These are phyloP conservation scores for Callosobruchus maculatus DNA, from an alignment of 2,888 invertebrate genomes.

Conservation along the genomic window DNA sequence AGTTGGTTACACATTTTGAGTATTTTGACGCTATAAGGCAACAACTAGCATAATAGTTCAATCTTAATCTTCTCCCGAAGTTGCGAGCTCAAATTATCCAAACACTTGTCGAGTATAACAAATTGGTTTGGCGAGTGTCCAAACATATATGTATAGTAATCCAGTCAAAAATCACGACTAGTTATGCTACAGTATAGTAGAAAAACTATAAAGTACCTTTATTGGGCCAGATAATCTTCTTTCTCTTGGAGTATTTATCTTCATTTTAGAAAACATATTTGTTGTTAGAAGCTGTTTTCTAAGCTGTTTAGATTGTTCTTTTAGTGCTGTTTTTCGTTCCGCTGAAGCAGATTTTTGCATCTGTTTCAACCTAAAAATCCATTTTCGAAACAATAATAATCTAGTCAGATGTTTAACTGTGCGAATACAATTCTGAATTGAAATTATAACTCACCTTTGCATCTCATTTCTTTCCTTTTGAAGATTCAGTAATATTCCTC, in stretches of 20 bases:
- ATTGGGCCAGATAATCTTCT: conserved; percentile 51
- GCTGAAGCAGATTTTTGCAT: conserved; percentile 54
- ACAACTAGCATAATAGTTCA: too few relatives aligned
- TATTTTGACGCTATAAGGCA: too few relatives aligned
- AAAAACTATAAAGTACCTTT: conserved; percentile 50
- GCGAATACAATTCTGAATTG: not conserved
- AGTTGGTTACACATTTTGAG: too few relatives aligned
- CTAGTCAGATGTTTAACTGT: too few relatives aligned
- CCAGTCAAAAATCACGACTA: too few relatives aligned
- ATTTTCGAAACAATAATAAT: too few relatives aligned
- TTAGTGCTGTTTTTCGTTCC: conserved; percentile 53
- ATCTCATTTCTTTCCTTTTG: conserved; percentile 68
- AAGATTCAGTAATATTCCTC: conserved; percentile 61
- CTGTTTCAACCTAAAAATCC: conserved; percentile 50
- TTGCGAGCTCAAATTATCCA: too few relatives aligned
- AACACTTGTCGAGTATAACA: too few relatives aligned
- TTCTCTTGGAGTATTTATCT: conserved; percentile 45
- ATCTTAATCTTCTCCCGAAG: too few relatives aligned
- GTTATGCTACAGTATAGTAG: not conserved
- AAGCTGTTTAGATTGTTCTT: conserved; percentile 54
- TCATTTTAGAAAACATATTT: conserved; percentile 51
- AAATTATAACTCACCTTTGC: conserved; percentile 49
- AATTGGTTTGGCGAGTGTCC: too few relatives aligned
- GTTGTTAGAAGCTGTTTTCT: conserved; percentile 53
- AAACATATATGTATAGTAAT: too few relatives aligned